phyloP scores from a whole-genome alignment of 2,113 vertebrate species.

The Hepsetus odoe region DNA sequence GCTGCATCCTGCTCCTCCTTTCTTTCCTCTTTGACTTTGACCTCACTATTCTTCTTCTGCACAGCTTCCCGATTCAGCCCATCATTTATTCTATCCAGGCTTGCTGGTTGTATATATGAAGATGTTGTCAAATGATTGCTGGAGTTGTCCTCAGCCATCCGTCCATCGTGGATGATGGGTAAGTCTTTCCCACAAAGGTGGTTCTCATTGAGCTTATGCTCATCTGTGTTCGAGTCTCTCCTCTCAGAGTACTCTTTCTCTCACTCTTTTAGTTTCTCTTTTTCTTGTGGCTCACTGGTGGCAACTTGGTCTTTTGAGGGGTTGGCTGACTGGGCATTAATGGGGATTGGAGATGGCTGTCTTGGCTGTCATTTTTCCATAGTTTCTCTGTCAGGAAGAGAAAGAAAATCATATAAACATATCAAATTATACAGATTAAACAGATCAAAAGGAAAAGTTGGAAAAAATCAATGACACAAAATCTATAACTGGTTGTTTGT shows the following conservation, averaged over 20 bases:
- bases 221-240: conserved; percentile 85
- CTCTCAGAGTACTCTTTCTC: conserved; percentile 87
- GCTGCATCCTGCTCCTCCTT: conserved; percentile 91
- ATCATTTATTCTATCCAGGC: conserved; percentile 71
- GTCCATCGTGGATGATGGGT: conserved; percentile 80
- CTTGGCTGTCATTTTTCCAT: conserved; percentile 89
- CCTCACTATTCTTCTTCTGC: conserved; percentile 88
- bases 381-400: conserved; percentile 79
- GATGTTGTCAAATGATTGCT: conserved; percentile 81
- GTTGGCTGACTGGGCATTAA: conserved; percentile 84
- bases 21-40: conserved; percentile 95
- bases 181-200: conserved; percentile 85
- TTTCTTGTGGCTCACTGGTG: conserved; percentile 85
- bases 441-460: too few species aligned
- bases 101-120: conserved; percentile 81
- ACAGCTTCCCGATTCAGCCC: conserved; percentile 80
- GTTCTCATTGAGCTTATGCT: conserved; percentile 92
- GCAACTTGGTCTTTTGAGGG: conserved; percentile 81
- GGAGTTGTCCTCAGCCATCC: conserved; percentile 85
- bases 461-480: too few species aligned
- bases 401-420: neutral
- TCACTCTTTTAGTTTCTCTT: conserved; percentile 87
- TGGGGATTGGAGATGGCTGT: conserved; percentile 86
- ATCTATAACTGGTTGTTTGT: too few species aligned
- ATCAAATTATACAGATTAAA: too few species aligned